A percentile compares a stretch with the other conserved stretches of the same genome.
Conservation (phyloP, 1,140 invertebrate species). For the Mizuhopecten yessoensis region DNA sequence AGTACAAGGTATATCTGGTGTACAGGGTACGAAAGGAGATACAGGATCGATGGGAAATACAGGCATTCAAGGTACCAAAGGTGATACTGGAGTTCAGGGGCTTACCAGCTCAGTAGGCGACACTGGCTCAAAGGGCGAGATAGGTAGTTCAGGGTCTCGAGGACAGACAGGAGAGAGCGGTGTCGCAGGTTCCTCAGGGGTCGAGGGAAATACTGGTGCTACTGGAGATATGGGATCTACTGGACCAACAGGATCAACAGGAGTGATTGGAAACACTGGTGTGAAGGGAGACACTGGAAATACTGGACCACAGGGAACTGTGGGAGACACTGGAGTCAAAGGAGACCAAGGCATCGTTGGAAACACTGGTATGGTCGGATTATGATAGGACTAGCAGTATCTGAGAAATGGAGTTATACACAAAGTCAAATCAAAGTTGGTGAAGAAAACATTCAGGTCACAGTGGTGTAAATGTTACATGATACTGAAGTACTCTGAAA, state of each 20-base stretch:
- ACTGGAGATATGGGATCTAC: background rate
- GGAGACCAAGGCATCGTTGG: slow-evolving; percentile 20
- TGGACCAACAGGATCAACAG: background rate
- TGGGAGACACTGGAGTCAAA: background rate
- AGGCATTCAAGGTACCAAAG: background rate
- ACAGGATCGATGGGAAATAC: background rate
- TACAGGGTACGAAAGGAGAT: background rate
- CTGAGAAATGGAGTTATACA: too few relatives aligned
- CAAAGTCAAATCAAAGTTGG: too few relatives aligned
- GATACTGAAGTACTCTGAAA: too few relatives aligned
- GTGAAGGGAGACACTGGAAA: background rate
- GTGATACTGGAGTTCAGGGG: slow-evolving; percentile 29
- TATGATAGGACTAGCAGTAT: too few relatives aligned
- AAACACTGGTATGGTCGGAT: background rate
- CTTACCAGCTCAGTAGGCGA: background rate
- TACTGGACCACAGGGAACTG: background rate
- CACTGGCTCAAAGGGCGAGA: background rate
- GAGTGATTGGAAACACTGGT: slow-evolving; percentile 32
- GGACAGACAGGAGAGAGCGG: slow-evolving; percentile 19
- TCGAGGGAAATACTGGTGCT: background rate
- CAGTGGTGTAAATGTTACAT: too few relatives aligned
- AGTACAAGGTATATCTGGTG: background rate
- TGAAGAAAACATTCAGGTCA: too few relatives aligned
- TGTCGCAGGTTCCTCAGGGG: background rate
- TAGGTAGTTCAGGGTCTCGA: background rate